Base-by-base conservation (phyloP, 2,113 vertebrate species). In the Vulpes vulpes region DNA sequence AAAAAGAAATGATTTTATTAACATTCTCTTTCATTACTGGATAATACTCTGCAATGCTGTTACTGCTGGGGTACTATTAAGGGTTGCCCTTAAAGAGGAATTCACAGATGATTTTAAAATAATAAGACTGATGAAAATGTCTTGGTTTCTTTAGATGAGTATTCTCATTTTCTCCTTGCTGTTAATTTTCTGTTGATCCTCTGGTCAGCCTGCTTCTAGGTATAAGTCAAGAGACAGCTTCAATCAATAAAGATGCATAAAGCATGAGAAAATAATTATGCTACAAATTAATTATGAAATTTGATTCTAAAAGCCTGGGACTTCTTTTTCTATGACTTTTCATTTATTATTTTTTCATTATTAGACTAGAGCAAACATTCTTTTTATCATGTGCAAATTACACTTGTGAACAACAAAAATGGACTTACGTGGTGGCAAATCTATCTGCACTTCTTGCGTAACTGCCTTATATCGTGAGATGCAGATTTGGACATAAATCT, bases 1-100 rank as follows among this genome's bases (percentile, higher is more conserved):
- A 97, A 96, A 97, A 98, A 96, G 96, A 97, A 97, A 97, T 96
- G 67, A 95, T 95, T 97, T 97, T 97, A 96, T 97, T 97, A 98
- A 84, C 91, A 96, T 97, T 95, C 83, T 92, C 95, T 98, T 97
- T 97, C 94, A 97, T 97, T 96, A 82, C 71, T 89, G 88, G 67
- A 94, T 98, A 94, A 93, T 86, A 85, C 14, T 82, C 23, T 82
- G 92, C 22, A 71, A 67, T 51, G 73, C 71, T 73, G 23, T 69
- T 73, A 96, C 74, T 96, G 67, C 32, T 53, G 83, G 85, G 35
- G 55, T 96, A 65, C 64, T 91, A 89, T 49, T 95, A 97, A 92
- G 67, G 69, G 22, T 64, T 93, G 89, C 59, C 87, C 89, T 97
- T 62, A 90, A 86, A 95, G 65, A 95, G 17, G 64, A 96, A 96